Evolutionary conservation across 2,113 vertebrate species (phyloP).

Genomic region (Otolemur garnettii): DNA sequence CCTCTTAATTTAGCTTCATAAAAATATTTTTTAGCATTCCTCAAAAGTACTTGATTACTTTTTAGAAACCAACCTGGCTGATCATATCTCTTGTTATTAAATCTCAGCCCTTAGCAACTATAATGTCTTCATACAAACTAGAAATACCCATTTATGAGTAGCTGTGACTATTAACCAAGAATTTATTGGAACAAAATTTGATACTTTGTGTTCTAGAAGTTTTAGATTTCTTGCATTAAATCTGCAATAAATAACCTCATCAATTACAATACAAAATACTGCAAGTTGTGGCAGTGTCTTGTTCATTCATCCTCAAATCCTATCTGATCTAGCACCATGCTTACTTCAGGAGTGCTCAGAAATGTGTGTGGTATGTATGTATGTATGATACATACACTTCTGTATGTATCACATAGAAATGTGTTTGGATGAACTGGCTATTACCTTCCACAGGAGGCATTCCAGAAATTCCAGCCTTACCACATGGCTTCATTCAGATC

Average conservation of each 20-base stretch:
- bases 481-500: constrained; percentile 31
- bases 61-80: background rate
- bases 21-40: background rate
- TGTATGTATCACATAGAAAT: background rate
- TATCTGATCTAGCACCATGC: fast-evolving
- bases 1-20: background rate
- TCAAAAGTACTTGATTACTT: background rate
- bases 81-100: background rate
- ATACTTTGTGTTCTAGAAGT: background rate
- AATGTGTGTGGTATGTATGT: fast-evolving
- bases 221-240: background rate
- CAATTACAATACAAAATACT: background rate
- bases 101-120: background rate
- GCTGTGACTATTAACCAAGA: background rate
- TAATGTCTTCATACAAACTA: background rate
- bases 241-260: too few species aligned
- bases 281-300: fast-evolving
- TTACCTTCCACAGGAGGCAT: background rate
- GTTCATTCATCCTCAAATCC: background rate
- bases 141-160: background rate
- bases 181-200: background rate
- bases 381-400: too few species aligned
- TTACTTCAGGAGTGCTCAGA: fast-evolving
- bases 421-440: background rate
- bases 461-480: background rate